Evolutionary conservation across 1,140 invertebrate genomes (phyloP), one percentile per base, ranked within the genome.

Genomic region (Drosophila rufa): DNA sequence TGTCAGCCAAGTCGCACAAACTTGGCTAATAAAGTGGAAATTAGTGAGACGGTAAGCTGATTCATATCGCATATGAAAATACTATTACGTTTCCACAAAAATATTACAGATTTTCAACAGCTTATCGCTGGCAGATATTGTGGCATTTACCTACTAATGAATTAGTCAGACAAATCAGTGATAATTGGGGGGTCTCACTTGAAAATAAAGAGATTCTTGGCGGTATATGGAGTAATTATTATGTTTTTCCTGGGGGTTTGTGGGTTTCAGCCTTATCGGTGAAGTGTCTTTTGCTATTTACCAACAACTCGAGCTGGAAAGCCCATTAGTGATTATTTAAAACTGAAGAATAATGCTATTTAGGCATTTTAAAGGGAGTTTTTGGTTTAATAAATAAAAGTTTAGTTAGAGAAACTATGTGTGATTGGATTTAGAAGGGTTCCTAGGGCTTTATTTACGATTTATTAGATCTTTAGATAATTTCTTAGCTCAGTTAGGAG

Each of bases 11-110:
- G 43, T 55, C 53, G 64, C 53, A 61, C 40, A 69, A 80, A 69
- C 75, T 85, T 75, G 81, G 82, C 81, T 70, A 89, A 87, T 89
- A 90, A 89, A 89, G 83, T 81, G 73, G 85, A 90, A 89, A 90
- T 89, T 89, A 84, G 80, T 79, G 61, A 55, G 80, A 56, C 69
- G 74, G 50, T 46, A 36, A 27, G 59, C 71, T 80, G 70, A 75
- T 61, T 80, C 57, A 69, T 64, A 66, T 65, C 33, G 62, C 27
- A 15, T 51, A 75, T 81, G 58, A 43, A 25, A 69, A 75, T 70
- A 61, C 27, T 27, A 67, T 43, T 33, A 55, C 38, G 64, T 40
- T 69, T 38, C 33, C 22, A 55, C 25, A 65, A 15, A 19, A 42
- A 40, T 55, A 59, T 69, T 60, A 43, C 47, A 53, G 46, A 71